phyloP scores from a whole-genome alignment of 2,888 invertebrate genomes.

The Eristalis intricaria region DNA sequence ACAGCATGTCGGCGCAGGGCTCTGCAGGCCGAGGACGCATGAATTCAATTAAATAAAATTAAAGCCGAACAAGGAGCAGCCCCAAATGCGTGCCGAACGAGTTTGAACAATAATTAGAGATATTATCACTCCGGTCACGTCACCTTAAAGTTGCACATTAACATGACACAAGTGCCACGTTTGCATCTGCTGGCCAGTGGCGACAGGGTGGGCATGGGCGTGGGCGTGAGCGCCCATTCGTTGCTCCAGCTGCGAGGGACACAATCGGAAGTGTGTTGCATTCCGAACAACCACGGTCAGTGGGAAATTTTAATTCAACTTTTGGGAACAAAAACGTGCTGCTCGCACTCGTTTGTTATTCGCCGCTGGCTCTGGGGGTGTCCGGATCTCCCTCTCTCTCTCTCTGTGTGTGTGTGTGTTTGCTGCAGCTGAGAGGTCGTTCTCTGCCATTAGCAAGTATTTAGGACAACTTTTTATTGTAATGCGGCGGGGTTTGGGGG shows the following conservation, averaged over 20 bases:
- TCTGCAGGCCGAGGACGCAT: background rate
- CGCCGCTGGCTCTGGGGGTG: constrained; percentile 1
- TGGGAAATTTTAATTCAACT: constrained; percentile 17
- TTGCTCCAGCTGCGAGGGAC: background rate
- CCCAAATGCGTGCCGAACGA: constrained; percentile 25
- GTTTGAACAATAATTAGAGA: constrained; percentile 57
- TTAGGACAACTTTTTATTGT: constrained; percentile 6
- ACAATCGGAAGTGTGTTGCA: background rate
- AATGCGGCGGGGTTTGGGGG: background rate
- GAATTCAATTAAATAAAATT: constrained; percentile 64
- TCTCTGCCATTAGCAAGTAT: constrained; percentile 14
- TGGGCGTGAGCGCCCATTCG: background rate
- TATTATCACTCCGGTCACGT: constrained; percentile 67
- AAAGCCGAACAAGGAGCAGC: constrained; percentile 40
- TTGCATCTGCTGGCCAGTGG: constrained; percentile 62
- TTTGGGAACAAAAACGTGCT: constrained; percentile 35
- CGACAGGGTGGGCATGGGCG: background rate
- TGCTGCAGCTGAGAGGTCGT: background rate
- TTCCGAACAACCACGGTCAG: constrained; percentile 15
- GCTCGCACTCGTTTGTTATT: constrained; percentile 29
- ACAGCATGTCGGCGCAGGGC: background rate
- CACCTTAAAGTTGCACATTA: constrained; percentile 69
- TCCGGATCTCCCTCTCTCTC: constrained; percentile 3
- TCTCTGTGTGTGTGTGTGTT: background rate
- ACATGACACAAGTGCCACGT: constrained; percentile 71